Conservation (phyloP, 2,113 vertebrate species). For the Mustela nigripes region DNA sequence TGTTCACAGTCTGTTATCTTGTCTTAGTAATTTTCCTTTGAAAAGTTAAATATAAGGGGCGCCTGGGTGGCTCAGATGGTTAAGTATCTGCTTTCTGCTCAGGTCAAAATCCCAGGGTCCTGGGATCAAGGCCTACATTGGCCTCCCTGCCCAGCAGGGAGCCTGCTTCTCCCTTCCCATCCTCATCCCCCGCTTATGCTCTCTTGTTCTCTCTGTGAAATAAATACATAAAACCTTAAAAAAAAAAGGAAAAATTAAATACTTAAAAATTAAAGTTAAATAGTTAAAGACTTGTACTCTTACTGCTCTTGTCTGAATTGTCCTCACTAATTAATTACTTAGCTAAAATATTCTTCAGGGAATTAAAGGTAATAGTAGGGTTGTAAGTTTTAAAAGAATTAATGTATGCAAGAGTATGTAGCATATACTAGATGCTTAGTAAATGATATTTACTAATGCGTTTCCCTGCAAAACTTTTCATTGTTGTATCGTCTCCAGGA, state of each 20-base stretch:
- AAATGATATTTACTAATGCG: not conserved
- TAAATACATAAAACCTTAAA: not conserved
- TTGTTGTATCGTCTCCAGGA: not conserved
- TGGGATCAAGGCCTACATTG: not conserved
- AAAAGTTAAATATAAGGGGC: not conserved
- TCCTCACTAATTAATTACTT: not conserved
- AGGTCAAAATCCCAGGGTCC: not conserved
- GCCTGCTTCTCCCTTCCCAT: not conserved
- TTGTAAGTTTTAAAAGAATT: slow-evolving; percentile 27
- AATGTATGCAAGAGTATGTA: not conserved
- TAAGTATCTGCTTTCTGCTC: not conserved
- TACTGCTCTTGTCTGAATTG: not conserved
- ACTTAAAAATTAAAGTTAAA: slow-evolving; percentile 2
- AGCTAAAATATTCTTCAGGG: not conserved
- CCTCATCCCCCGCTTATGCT: not conserved
- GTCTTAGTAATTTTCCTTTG: slow-evolving; percentile 24
- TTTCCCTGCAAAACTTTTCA: not conserved
- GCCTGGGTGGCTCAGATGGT: not conserved
- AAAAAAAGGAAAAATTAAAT: not conserved
- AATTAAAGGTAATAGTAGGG: not conserved
- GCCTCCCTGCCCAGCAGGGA: not conserved
- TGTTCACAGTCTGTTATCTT: not conserved
- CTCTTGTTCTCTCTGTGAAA: not conserved
- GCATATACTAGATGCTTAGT: not conserved
- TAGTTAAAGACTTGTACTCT: not conserved